Conservation (phyloP, 2,888 invertebrate genomes). For the Lasioglossum leucozonium region DNA sequence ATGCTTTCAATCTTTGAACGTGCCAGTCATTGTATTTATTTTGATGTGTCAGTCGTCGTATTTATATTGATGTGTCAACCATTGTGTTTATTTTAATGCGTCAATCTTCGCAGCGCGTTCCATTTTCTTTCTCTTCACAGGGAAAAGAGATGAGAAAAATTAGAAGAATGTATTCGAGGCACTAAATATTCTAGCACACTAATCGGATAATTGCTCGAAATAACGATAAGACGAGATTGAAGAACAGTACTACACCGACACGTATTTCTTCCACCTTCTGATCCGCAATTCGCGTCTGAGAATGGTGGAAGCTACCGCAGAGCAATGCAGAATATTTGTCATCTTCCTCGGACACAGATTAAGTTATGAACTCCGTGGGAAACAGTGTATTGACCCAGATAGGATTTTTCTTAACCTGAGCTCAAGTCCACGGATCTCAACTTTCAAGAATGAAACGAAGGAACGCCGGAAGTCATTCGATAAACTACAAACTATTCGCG, state of each 20-base stretch:
- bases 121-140: background rate
- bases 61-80: no score
- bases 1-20: no score
- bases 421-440: background rate
- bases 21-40: no score
- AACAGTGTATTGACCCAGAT: background rate
- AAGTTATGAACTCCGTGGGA: background rate
- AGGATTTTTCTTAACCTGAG: background rate
- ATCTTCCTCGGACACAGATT: background rate
- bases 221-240: background rate
- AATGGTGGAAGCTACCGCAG: background rate
- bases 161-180: background rate
- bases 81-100: background rate
- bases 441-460: background rate
- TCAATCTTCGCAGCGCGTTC: background rate
- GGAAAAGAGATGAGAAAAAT: background rate
- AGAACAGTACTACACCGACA: background rate
- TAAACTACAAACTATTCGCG: background rate
- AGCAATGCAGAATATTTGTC: background rate
- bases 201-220: no score
- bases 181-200: background rate
- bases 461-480: background rate
- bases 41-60: background rate
- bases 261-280: no score
- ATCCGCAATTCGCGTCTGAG: no score